These are phyloP conservation scores for Nomada fabriciana DNA, from an alignment of 2,888 invertebrate species.

Conservation along the genomic window DNA sequence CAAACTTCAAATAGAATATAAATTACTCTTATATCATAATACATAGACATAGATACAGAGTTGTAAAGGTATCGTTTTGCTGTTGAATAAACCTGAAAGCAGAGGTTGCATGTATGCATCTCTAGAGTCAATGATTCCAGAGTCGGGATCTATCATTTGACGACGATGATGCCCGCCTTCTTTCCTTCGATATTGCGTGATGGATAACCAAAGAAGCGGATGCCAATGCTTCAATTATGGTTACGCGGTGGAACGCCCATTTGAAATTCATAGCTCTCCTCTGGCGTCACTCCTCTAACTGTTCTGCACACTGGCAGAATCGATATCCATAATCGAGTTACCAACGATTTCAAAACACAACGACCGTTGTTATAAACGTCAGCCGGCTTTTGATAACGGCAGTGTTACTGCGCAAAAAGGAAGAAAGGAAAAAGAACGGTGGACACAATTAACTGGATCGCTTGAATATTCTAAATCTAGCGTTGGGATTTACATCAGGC, in stretches of 20 bases:
- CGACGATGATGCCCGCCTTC: constrained; percentile 34
- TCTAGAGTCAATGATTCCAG: not conserved
- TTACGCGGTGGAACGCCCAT: constrained; percentile 46
- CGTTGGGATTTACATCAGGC: constrained; percentile 36
- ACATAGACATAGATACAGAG: not conserved
- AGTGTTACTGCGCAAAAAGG: constrained; percentile 3
- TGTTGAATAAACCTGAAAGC: not conserved
- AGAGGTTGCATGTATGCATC: not conserved
- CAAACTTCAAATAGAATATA: too few relatives aligned
- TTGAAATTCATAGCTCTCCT: constrained; percentile 65
- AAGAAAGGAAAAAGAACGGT: not conserved
- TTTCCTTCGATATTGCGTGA: constrained; percentile 33
- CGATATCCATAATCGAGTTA: constrained; percentile 62
- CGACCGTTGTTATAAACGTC: constrained; percentile 17
- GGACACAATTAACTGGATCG: constrained; percentile 36
- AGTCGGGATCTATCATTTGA: constrained; percentile 43
- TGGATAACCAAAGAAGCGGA: constrained; percentile 64
- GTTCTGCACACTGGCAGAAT: constrained; percentile 26
- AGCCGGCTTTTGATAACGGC: constrained; percentile 20
- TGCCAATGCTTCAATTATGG: constrained; percentile 52
- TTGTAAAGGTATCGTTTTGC: not conserved
- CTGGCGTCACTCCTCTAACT: not conserved
- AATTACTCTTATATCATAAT: not conserved
- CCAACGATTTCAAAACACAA: constrained; percentile 56
- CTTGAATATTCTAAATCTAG: constrained; percentile 48